phyloP scores from a whole-genome alignment of 2,113 vertebrate species.

The Tichodroma muraria region DNA sequence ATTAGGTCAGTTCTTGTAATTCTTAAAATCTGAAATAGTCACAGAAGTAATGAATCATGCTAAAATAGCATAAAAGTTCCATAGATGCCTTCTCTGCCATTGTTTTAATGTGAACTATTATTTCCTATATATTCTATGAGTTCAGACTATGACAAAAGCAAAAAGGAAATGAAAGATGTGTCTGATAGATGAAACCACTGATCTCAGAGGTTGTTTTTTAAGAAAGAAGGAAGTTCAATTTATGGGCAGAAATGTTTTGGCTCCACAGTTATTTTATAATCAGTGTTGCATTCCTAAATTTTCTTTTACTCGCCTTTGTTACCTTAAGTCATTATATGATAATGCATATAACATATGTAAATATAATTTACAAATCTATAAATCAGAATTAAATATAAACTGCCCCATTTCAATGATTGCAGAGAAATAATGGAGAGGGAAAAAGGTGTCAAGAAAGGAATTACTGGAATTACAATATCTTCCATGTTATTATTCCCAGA shows the following conservation, averaged over 20 bases:
- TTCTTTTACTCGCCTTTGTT: not conserved
- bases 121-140: not conserved
- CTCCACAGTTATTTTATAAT: conserved; percentile 10
- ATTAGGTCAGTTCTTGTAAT: not conserved
- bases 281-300: not conserved
- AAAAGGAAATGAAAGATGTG: conserved; percentile 61
- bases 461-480: not conserved
- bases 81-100: not conserved
- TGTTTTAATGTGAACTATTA: conserved; percentile 20
- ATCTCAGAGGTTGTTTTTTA: not conserved
- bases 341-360: not conserved
- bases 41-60: not conserved
- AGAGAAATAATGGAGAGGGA: not conserved
- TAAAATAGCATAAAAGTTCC: not conserved
- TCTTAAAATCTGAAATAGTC: not conserved
- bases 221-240: not conserved
- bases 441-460: not conserved
- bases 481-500: not conserved
- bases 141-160: not conserved
- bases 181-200: not conserved
- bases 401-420: not conserved
- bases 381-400: not conserved
- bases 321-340: not conserved
- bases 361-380: not conserved
- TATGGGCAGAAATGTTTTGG: not conserved